Percentiles rank a stretch among this genome's conserved stretches.
Conservation (phyloP, 2,888 invertebrate species). For the Leptura quadrifasciata region DNA sequence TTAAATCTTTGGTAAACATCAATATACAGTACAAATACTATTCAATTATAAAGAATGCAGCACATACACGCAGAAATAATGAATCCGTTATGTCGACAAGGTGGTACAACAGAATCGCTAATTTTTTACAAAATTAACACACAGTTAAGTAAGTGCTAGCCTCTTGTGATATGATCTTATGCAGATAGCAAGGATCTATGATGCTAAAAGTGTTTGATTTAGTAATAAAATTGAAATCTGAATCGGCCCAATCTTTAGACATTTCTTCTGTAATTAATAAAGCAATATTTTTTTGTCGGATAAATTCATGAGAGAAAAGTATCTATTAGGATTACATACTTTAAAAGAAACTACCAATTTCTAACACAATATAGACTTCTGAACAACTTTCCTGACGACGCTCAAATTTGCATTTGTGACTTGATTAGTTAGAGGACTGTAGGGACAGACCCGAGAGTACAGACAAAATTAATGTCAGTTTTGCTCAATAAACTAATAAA, state of each 20-base stretch:
- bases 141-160: no score
- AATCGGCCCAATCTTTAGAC: no score
- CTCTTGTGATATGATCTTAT: no score
- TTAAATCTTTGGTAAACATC: constrained; percentile 58
- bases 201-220: no score
- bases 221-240: no score
- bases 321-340: no score
- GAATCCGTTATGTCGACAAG: background rate
- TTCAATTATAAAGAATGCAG: constrained; percentile 25
- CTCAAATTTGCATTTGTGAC: background rate
- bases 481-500: background rate
- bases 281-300: no score
- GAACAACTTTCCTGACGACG: background rate
- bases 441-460: background rate
- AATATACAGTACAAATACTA: constrained; percentile 46
- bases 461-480: background rate
- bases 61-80: constrained; percentile 9
- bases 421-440: background rate
- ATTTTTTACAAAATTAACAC: background rate
- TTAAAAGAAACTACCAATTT: no score
- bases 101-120: constrained; percentile 15
- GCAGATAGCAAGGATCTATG: no score
- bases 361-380: background rate
- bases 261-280: no score
- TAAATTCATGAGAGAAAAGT: no score